phyloP scores from a whole-genome alignment of 1,140 invertebrate genomes.

The Melanaphis sacchari region DNA sequence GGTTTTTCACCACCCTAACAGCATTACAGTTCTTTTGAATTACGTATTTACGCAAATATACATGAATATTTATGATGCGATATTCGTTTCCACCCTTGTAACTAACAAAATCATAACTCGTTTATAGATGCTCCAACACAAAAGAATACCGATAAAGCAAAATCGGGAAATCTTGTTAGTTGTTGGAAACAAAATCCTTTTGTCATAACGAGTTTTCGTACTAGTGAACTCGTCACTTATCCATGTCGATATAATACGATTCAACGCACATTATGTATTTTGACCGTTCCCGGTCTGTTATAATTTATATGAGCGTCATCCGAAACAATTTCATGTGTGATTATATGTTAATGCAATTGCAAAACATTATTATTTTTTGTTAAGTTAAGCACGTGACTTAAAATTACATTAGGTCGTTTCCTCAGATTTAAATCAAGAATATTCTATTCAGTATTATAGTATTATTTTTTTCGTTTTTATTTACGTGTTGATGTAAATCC shows the following conservation, averaged over 20 bases:
- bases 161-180: not conserved
- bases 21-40: no score
- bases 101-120: not conserved
- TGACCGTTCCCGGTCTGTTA: not conserved
- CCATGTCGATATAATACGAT: not conserved
- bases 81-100: not conserved
- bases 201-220: not conserved
- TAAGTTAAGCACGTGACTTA: not conserved
- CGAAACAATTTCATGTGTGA: not conserved
- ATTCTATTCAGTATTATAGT: not conserved
- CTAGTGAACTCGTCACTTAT: not conserved
- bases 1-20: no score
- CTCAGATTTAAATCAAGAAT: not conserved
- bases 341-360: not conserved
- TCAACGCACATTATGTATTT: not conserved
- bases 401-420: not conserved
- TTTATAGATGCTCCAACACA: not conserved
- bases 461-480: not conserved
- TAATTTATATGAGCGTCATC: not conserved
- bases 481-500: not conserved
- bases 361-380: not conserved
- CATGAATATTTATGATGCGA: no score
- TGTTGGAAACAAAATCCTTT: not conserved
- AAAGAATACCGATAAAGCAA: not conserved
- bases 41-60: no score